These are phyloP conservation scores for Pycnomerus fuliginosus DNA, from an alignment of 2,888 invertebrate species.

Conservation along the genomic window DNA sequence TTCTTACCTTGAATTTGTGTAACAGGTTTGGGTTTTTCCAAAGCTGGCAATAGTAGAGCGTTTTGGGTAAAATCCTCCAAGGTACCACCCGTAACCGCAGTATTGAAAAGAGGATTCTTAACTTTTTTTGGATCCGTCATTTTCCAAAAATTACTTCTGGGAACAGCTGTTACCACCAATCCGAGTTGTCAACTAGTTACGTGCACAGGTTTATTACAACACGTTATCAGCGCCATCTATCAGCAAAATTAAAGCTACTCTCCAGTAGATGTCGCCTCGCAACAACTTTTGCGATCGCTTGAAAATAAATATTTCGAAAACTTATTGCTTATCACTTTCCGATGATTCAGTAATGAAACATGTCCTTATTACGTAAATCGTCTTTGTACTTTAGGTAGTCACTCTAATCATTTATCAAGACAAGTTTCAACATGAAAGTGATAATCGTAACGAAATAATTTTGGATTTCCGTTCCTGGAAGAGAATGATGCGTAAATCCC, in stretches of 20 bases:
- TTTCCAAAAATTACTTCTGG: slow-evolving; percentile 4
- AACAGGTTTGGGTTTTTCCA: slow-evolving; percentile 47
- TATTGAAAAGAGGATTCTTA: slow-evolving; percentile 71
- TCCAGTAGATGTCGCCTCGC: slow-evolving; percentile 5
- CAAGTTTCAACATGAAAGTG: no score
- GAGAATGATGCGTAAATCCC: slow-evolving; percentile 59
- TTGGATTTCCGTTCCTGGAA: slow-evolving; percentile 55
- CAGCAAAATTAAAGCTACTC: slow-evolving; percentile 1
- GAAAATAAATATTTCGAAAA: no score
- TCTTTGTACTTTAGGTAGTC: slow-evolving; percentile 22
- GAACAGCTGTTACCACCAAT: slow-evolving; percentile 15
- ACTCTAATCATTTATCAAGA: no score
- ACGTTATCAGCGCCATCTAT: background rate
- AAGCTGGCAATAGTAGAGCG: slow-evolving; percentile 68
- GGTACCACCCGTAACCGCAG: slow-evolving; percentile 70
- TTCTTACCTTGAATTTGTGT: no score
- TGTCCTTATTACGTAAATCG: slow-evolving; percentile 23
- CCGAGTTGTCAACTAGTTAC: slow-evolving; percentile 2
- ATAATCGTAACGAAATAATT: slow-evolving; percentile 60
- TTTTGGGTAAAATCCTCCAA: slow-evolving; percentile 73
- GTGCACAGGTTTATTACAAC: background rate
- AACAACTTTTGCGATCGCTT: slow-evolving; percentile 6
- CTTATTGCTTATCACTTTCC: slow-evolving; percentile 17
- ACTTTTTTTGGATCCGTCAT: slow-evolving; percentile 46
- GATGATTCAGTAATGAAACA: slow-evolving; percentile 24